Evolutionary conservation across 2,113 vertebrate species (phyloP).

Genomic region (Corynorhinus townsendii): DNA sequence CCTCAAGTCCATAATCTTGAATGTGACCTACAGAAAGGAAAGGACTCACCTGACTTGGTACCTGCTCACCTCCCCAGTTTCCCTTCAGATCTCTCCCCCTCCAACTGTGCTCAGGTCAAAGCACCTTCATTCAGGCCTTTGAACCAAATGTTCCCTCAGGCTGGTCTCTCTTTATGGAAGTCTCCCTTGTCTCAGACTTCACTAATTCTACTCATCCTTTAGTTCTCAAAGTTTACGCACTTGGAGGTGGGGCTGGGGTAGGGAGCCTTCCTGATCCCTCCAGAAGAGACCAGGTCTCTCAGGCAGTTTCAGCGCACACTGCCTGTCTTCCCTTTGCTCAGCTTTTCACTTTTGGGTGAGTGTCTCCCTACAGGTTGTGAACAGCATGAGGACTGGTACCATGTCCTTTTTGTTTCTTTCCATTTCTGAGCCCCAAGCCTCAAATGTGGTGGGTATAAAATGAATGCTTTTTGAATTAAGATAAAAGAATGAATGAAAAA

Average conservation of each 20-base stretch:
- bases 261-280: background rate
- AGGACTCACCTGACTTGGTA: background rate
- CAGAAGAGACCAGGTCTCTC: background rate
- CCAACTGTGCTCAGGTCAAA: background rate
- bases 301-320: accelerated
- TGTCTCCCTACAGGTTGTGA: background rate
- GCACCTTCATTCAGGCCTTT: background rate
- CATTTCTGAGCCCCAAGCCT: background rate
- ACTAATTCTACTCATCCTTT: background rate
- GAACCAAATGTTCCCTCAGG: background rate
- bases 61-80: no score
- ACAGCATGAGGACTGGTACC: background rate
- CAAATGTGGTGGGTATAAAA: background rate
- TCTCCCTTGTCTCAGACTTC: accelerated
- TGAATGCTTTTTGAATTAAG: background rate
- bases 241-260: accelerated
- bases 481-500: background rate
- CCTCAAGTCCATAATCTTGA: background rate
- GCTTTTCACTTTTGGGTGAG: background rate
- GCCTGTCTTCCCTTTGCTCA: background rate
- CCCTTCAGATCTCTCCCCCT: background rate
- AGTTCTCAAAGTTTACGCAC: background rate
- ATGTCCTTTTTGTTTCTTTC: background rate
- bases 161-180: background rate
- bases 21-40: background rate